Conservation (phyloP, 2,113 vertebrate species). For the Condylura cristata region DNA sequence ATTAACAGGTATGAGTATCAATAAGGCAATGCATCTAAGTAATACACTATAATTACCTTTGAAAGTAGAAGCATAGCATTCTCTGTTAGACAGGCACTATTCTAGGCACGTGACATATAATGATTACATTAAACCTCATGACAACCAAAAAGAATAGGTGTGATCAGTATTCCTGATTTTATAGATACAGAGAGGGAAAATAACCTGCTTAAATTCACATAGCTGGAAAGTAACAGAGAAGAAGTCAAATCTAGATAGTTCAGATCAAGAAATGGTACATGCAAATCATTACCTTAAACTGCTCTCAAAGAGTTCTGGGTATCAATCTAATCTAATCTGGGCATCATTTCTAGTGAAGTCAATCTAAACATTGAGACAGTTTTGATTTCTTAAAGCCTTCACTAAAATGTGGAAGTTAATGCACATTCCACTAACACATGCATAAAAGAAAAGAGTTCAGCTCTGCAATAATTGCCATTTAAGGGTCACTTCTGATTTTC, state of each 20-base stretch:
- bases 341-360: not conserved
- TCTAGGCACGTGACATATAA: not conserved
- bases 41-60: conserved; percentile 9
- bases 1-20: not conserved
- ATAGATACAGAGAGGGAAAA: not conserved
- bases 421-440: not conserved
- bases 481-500: not conserved
- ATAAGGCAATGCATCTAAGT: conserved; percentile 8
- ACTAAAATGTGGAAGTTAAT: not conserved
- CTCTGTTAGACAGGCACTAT: not conserved
- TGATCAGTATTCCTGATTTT: not conserved
- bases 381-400: not conserved
- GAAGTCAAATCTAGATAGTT: not conserved
- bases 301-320: not conserved
- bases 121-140: not conserved
- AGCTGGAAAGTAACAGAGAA: not conserved
- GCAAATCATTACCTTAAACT: not conserved
- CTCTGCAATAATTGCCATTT: not conserved
- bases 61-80: not conserved
- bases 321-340: too few species aligned
- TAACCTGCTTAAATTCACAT: not conserved
- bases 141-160: not conserved
- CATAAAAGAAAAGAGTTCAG: conserved; percentile 32
- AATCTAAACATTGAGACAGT: not conserved
- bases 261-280: not conserved